Conservation (phyloP, 1,140 invertebrate genomes). For the Hylaeus anthracinus region DNA sequence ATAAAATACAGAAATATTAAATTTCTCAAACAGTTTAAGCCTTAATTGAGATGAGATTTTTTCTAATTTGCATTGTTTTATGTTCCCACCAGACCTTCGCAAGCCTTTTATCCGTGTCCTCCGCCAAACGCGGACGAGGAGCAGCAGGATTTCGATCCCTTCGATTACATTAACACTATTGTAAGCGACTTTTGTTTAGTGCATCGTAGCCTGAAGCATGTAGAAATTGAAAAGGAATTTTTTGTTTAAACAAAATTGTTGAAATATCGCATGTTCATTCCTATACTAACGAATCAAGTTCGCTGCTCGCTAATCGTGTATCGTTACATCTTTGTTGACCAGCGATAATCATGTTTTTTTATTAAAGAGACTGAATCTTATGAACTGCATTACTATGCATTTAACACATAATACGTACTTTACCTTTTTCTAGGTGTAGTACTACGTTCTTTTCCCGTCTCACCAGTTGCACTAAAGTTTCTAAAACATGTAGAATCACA, state of each 20-base stretch:
- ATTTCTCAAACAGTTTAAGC: no score
- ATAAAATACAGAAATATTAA: no score
- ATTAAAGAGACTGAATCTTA: no score
- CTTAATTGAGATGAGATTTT: neutral
- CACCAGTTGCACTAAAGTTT: no score
- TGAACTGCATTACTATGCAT: no score
- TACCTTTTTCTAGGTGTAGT: no score
- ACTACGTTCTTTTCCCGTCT: no score
- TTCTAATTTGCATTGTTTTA: neutral
- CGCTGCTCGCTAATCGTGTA: neutral
- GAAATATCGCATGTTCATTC: neutral
- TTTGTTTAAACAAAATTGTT: neutral
- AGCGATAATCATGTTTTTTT: no score
- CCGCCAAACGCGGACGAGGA: constrained; percentile 81
- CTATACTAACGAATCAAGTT: neutral
- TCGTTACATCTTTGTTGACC: neutral
- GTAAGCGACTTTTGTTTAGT: constrained; percentile 73
- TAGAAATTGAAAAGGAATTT: neutral
- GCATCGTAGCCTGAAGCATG: constrained; percentile 10
- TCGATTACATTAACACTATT: constrained; percentile 83
- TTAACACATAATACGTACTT: no score
- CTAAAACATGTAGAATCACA: no score
- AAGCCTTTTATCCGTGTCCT: constrained; percentile 86
- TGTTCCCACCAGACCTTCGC: constrained; percentile 76
- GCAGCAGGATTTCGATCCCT: constrained; percentile 81